Percentiles rank a stretch among this genome's conserved stretches.
Conservation (phyloP, 2,888 invertebrate species). For the Buathra laborator region DNA sequence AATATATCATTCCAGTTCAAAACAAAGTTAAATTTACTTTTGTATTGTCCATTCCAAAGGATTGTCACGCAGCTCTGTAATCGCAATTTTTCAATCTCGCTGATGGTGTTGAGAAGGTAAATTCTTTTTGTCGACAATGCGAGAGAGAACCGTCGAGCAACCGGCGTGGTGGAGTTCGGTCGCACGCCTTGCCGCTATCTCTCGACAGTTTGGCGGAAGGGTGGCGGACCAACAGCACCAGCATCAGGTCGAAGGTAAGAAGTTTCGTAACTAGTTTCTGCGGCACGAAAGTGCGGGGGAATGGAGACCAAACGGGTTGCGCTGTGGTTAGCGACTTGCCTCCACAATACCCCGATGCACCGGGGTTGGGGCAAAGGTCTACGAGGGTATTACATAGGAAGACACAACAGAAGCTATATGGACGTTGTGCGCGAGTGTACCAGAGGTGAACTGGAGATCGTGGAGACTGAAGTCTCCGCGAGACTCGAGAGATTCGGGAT, state of each 20-base stretch:
- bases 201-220: constrained; percentile 28
- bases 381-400: constrained; percentile 35
- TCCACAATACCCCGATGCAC: constrained; percentile 47
- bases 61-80: not conserved
- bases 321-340: constrained; percentile 40
- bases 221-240: constrained; percentile 26
- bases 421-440: constrained; percentile 17
- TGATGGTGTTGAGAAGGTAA: constrained; percentile 16
- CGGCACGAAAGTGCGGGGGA: constrained; percentile 46
- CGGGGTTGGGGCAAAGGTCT: constrained; percentile 18
- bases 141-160: constrained; percentile 14
- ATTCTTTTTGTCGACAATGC: constrained; percentile 25
- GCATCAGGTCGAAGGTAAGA: constrained; percentile 71
- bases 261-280: constrained; percentile 78
- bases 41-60: not conserved
- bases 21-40: not conserved
- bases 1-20: too few relatives aligned
- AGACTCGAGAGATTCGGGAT: constrained; percentile 25
- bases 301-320: constrained; percentile 59
- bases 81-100: not conserved
- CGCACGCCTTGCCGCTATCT: constrained; percentile 39
- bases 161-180: constrained; percentile 30
- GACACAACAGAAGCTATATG: constrained; percentile 11
- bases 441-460: not conserved
- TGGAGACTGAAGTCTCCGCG: constrained; percentile 32